Conservation (phyloP, 2,888 invertebrate genomes). For the Neoitamus cyanurus region DNA sequence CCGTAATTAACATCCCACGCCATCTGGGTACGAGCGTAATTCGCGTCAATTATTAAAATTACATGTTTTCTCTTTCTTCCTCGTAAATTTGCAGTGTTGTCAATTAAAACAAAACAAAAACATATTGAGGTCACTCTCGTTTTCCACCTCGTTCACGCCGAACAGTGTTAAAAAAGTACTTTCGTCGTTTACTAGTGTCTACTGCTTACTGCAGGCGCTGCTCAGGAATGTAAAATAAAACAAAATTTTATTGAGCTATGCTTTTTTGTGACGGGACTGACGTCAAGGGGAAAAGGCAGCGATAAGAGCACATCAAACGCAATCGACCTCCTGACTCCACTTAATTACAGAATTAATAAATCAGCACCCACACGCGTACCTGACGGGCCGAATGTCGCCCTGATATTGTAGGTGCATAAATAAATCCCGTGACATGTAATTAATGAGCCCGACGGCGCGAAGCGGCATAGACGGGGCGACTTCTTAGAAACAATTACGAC, state of each 20-base stretch:
- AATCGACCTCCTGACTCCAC: conserved; percentile 22
- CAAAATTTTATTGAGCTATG: background rate
- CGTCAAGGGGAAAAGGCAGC: background rate
- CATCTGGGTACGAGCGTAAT: background rate
- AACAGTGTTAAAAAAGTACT: background rate
- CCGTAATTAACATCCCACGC: background rate
- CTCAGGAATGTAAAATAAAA: background rate
- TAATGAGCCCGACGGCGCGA: conserved; percentile 13
- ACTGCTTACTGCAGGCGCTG: background rate
- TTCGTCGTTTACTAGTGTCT: background rate
- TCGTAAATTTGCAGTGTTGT: background rate
- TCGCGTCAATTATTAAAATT: background rate
- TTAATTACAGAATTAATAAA: conserved; percentile 45
- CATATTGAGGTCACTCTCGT: background rate
- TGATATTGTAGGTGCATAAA: conserved; percentile 36
- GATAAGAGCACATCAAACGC: conserved; percentile 20
- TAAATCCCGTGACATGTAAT: conserved; percentile 32
- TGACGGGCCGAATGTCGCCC: background rate
- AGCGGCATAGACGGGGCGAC: background rate
- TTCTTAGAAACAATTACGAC: conserved; percentile 43
- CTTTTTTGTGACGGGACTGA: background rate
- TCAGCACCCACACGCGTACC: conserved; percentile 29
- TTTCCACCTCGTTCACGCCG: background rate
- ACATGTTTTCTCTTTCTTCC: background rate
- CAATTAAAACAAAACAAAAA: background rate